Evolutionary conservation across 2,113 vertebrate species (phyloP).

Genomic region (Amblyornis subalaris): DNA sequence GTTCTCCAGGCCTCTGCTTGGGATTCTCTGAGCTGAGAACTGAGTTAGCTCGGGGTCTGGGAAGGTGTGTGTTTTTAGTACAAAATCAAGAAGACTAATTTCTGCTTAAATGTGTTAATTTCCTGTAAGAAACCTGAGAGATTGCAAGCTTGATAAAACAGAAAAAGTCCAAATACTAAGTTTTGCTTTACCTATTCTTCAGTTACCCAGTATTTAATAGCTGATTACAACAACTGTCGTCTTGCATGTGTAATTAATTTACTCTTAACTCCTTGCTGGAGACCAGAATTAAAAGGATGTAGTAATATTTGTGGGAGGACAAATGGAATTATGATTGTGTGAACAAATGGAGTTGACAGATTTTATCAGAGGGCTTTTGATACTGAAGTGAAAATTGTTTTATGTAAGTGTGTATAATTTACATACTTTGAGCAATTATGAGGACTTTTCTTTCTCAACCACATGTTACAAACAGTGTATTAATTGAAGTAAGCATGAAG

Average conservation of each 20-base stretch:
- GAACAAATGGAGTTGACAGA: background rate
- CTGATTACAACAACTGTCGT: background rate
- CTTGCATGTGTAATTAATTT: background rate
- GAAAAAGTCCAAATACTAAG: background rate
- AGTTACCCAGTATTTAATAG: background rate
- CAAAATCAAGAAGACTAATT: background rate
- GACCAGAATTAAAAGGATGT: background rate
- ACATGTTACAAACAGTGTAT: background rate
- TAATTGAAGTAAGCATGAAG: background rate
- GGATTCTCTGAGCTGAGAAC: background rate
- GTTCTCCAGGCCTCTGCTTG: background rate
- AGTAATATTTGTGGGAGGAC: background rate
- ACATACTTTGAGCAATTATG: background rate
- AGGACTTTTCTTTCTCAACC: background rate
- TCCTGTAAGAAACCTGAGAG: background rate
- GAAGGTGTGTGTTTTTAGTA: background rate
- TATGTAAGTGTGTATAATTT: background rate
- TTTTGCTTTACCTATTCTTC: background rate
- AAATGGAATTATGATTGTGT: background rate
- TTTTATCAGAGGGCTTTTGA: background rate
- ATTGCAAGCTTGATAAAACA: background rate
- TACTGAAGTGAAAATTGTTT: background rate
- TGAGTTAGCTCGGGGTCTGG: background rate
- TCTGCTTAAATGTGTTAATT: background rate
- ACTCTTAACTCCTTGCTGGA: background rate